Percentiles rank a stretch among this genome's conserved stretches.
phyloP scores from a whole-genome alignment of 2,113 vertebrate genomes.

The Chloebia gouldiae region DNA sequence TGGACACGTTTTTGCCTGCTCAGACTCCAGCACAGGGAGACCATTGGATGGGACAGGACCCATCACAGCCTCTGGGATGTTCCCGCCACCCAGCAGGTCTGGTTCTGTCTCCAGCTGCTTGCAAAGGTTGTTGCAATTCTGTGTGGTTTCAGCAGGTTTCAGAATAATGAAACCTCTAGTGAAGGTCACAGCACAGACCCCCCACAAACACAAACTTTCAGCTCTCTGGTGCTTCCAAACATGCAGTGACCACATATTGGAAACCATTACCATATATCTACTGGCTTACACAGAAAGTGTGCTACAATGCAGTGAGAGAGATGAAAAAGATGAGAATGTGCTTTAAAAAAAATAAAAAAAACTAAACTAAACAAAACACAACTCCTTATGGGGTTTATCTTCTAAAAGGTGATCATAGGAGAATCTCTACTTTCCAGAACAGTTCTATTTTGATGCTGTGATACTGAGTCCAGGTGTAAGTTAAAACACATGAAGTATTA shows the following conservation, averaged over 20 bases:
- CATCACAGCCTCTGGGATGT: not conserved
- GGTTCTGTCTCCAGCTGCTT: not conserved
- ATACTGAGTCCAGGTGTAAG: not conserved
- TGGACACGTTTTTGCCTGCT: not conserved
- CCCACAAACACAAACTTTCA: not conserved
- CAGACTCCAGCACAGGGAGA: not conserved
- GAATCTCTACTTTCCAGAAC: not conserved
- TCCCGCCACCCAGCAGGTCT: not conserved
- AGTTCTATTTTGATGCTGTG: not conserved
- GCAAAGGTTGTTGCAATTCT: not conserved
- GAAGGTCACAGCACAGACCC: not conserved
- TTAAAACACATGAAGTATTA: not conserved
- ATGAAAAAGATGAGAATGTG: not conserved
- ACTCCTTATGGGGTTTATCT: not conserved
- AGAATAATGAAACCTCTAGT: not conserved
- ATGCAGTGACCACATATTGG: not conserved
- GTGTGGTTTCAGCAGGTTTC: not conserved
- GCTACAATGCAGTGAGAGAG: not conserved
- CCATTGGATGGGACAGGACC: not conserved
- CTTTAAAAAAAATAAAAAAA: not conserved
- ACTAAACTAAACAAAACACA: not conserved
- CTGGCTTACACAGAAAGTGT: not conserved
- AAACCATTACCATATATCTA: not conserved
- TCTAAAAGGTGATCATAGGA: not conserved
- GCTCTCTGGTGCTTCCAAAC: not conserved